These are phyloP conservation scores for Centruroides vittatus DNA, from an alignment of 1,140 invertebrate genomes.

Conservation along the genomic window DNA sequence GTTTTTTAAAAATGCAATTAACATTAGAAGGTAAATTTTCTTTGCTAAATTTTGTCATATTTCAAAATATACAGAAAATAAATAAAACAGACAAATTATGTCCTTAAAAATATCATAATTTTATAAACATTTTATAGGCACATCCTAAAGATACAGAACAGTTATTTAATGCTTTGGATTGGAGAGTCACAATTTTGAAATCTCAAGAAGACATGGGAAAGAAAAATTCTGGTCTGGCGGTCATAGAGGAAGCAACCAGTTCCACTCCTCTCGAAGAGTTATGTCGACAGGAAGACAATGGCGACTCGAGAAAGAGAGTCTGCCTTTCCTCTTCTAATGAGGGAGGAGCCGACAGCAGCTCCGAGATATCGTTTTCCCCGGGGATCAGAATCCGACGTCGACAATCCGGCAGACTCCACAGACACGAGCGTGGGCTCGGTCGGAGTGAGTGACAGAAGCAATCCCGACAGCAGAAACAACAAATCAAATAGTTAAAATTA, in stretches of 20 bases:
- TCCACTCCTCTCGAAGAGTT: slow-evolving; percentile 4
- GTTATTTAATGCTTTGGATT: slow-evolving; percentile 51
- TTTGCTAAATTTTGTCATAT: too few species aligned
- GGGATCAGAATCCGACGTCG: background rate
- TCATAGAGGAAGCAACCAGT: slow-evolving; percentile 7
- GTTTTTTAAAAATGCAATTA: too few species aligned
- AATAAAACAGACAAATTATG: too few species aligned
- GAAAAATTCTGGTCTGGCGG: background rate
- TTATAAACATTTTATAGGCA: slow-evolving; percentile 37
- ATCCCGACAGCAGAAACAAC: too few species aligned
- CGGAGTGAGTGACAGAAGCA: too few species aligned
- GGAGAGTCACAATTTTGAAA: slow-evolving; percentile 35
- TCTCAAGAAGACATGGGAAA: slow-evolving; percentile 7
- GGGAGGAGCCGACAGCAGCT: slow-evolving; percentile 7
- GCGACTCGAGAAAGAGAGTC: background rate
- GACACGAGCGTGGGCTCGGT: too few species aligned
- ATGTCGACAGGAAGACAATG: background rate
- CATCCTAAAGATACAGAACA: slow-evolving; percentile 60
- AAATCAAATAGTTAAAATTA: too few species aligned
- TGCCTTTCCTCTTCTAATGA: background rate
- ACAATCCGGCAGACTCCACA: slow-evolving; percentile 10
- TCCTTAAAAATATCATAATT: too few species aligned
- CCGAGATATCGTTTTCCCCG: slow-evolving; percentile 7
- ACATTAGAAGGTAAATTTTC: too few species aligned
- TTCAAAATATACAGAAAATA: too few species aligned